Evolutionary conservation across 1,140 invertebrate species (phyloP).

Genomic region (Phocides pigmalion): DNA sequence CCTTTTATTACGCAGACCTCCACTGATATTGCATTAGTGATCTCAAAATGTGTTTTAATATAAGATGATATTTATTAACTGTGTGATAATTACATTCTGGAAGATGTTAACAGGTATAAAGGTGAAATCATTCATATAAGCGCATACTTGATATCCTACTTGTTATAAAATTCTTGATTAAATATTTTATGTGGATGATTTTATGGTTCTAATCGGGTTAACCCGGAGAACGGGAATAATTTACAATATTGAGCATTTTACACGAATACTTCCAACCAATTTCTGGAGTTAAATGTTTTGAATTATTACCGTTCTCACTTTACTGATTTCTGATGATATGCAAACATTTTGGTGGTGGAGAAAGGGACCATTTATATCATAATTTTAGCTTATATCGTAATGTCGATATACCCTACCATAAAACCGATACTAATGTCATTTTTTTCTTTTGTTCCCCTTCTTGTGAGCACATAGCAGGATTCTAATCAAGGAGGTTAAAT

Average conservation of each 20-base stretch:
- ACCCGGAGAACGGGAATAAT: constrained; percentile 48
- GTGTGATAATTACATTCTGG: constrained; percentile 24
- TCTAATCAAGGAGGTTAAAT: constrained; percentile 80
- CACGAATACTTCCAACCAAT: constrained; percentile 45
- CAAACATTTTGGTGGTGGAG: constrained; percentile 64
- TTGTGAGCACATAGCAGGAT: constrained; percentile 82
- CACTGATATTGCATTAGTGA: constrained; percentile 40
- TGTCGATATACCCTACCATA: constrained; percentile 42
- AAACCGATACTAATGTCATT: constrained; percentile 79
- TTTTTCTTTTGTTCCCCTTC: constrained; percentile 78
- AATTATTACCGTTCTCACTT: constrained; percentile 47
- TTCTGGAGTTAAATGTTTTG: constrained; percentile 43
- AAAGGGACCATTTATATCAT: constrained; percentile 37
- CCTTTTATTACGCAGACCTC: background rate
- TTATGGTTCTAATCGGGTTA: constrained; percentile 42
- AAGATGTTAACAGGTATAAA: constrained; percentile 36
- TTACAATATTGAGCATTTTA: constrained; percentile 44
- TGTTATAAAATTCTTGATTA: constrained; percentile 29
- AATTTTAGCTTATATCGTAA: constrained; percentile 40
- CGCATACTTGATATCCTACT: constrained; percentile 7
- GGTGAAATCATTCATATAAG: constrained; percentile 53
- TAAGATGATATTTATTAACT: constrained; percentile 18
- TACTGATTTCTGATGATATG: constrained; percentile 52
- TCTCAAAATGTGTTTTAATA: constrained; percentile 20
- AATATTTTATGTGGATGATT: constrained; percentile 48